Base-by-base conservation (phyloP, 1,140 invertebrate genomes). In the Hypsibius dujardini region DNA sequence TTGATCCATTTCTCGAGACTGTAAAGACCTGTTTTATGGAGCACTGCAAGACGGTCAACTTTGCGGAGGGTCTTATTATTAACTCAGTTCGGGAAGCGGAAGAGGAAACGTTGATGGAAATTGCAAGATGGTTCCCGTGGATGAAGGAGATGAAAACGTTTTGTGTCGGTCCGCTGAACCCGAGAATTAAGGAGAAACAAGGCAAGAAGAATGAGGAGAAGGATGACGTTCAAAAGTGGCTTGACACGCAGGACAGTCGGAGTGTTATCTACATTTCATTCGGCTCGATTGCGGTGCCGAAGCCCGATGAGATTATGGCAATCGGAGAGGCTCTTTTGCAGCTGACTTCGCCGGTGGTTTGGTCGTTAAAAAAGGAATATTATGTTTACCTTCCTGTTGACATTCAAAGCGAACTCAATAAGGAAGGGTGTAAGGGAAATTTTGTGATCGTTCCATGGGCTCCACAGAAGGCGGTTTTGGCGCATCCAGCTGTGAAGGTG, bases 401-500 rank as follows among this genome's bases (percentile, higher is more conserved):
- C 7, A n/a, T 56, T n/a, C 50, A 56, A n/a, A 56, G 7, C 50
- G 50, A 56, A 7, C n/a, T 56, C n/a, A n/a, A n/a, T n/a, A n/a
- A n/a, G 50, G 50, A 56, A 56, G 50, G 50, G n/a, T 12, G n/a
- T n/a, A n/a, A 7, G 50, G 50, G n/a, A n/a, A 56, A 56, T n/a
- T 12, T 56, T 56, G 7, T 56, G 50, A 56, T 56, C 50, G 7
- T 56, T n/a, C n/a, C 50, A 12, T 56, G 50, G 50, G 50, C 50
- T 56, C 50, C 50, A n/a, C 50, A 56, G 50, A 56, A 56, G n/a
- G n/a, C n/a, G 50, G n/a, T 56, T 56, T n/a, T 56, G 50, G 50
- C 50, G 7, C 50, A 56, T 7, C 50, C 50, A 56, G n/a, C 7
- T n/a, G 50, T 56, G 7, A n/a, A 7, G 7, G 7, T 56, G 50